These are phyloP conservation scores for Pristionchus fissidentatus DNA, from an alignment of 2,888 invertebrate species.

Conservation along the genomic window DNA sequence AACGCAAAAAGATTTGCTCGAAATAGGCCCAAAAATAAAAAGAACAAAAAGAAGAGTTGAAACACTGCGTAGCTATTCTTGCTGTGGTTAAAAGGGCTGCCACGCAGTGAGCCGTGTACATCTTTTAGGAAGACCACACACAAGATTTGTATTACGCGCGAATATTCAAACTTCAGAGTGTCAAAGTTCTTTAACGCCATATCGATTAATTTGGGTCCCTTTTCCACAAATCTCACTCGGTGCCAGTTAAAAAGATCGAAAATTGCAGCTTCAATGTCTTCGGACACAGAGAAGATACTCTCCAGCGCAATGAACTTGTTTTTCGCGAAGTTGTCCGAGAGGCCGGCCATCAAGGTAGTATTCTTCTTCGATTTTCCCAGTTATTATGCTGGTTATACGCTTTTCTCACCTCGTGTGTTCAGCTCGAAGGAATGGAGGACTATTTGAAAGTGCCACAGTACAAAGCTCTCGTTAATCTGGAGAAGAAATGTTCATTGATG, in stretches of 20 bases:
- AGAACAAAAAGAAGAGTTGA: neutral
- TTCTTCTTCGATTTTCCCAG: neutral
- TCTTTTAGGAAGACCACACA: neutral
- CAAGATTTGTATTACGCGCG: neutral
- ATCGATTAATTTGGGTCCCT: neutral
- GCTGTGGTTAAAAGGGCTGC: constrained; percentile 2
- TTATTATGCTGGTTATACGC: neutral
- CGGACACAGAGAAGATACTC: constrained; percentile 7
- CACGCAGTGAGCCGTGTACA: constrained; percentile 16
- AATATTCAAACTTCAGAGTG: neutral
- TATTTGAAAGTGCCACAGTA: constrained; percentile 22
- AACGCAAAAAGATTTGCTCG: neutral
- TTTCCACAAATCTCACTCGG: no score
- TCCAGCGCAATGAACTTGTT: constrained; percentile 1
- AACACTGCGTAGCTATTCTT: neutral
- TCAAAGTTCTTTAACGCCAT: neutral
- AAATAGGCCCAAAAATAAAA: neutral
- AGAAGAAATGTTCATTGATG: neutral
- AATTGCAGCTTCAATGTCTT: neutral
- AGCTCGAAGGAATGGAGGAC: constrained; percentile 44
- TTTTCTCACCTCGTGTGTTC: neutral
- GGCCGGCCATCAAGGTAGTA: neutral
- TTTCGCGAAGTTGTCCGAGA: neutral
- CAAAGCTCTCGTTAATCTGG: constrained; percentile 4
- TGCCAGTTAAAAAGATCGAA: neutral